These are phyloP conservation scores for Odontamblyopus lacepedii DNA, from an alignment of 2,797 vertebrate species.

Conservation along the genomic window DNA sequence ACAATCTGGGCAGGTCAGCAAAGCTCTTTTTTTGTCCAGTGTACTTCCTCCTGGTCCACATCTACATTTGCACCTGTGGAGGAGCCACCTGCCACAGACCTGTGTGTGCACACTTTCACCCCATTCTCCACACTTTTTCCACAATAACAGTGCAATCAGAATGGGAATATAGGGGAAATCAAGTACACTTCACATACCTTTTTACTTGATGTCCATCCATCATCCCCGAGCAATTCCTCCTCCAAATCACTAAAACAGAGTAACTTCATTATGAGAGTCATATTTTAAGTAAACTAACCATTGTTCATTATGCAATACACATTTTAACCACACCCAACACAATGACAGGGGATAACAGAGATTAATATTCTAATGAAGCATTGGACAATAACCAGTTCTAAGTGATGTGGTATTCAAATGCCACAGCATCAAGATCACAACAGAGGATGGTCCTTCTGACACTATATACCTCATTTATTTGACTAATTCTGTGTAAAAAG, in stretches of 20 bases:
- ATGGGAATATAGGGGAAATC: not conserved
- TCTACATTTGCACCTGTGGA: constrained; percentile 64
- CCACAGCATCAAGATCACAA: too few relatives aligned
- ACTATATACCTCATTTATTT: too few relatives aligned
- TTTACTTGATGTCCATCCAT: constrained; percentile 86
- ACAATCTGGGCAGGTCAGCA: constrained; percentile 64
- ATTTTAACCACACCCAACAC: not conserved
- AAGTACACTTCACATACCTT: constrained; percentile 82
- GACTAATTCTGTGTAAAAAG: too few relatives aligned
- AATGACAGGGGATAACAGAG: too few relatives aligned
- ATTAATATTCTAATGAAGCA: too few relatives aligned
- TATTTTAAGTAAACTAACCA: not conserved
- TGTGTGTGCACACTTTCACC: constrained; percentile 36
- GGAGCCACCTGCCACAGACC: constrained; percentile 51
- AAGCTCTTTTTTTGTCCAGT: constrained; percentile 65
- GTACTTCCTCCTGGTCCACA: constrained; percentile 72
- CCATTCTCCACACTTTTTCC: constrained; percentile 38
- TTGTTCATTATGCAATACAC: not conserved
- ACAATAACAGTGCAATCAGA: not conserved
- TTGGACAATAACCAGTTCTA: too few relatives aligned
- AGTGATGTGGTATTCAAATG: too few relatives aligned
- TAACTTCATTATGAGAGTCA: not conserved
- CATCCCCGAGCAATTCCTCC: constrained; percentile 93
- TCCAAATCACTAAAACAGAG: constrained; percentile 87
- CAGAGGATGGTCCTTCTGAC: too few relatives aligned